Evolutionary conservation across 2,797 vertebrate species (phyloP), one percentile per base, ranked within the genome.

Genomic region (Callimico goeldii): DNA sequence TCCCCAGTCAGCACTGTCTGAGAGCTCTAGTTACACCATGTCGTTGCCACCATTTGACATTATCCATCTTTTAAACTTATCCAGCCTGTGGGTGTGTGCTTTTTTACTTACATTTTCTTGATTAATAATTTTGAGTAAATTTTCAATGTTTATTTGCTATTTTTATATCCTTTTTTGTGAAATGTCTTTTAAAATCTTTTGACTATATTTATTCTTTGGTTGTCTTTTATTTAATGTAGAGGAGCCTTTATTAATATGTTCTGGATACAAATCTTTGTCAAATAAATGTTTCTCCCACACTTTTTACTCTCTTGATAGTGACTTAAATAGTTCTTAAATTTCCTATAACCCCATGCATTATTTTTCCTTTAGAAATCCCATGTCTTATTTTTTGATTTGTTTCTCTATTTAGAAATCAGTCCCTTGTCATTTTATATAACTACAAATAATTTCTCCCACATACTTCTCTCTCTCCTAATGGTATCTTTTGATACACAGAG

Each of bases 141-240:
- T 95, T 88, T 26, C 61, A 64, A 6, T 50, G 15, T 33, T 30
- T 57, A 19, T 43, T 67, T 48, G 19, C 39, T 88, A 84, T 76
- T 81, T 89, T 80, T 48, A 81, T 67, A 85, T 57, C 72, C 30
- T 90, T 33, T 89, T 92, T 92, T 48, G 52, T 52, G 55, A 95
- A 80, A 92, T 86, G 39, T 64, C 50, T 88, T 84, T 73, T 41
- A 85, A 39, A 57, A 17, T 80, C 5, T 88, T 94, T 84, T 84
- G n/a, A 50, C 30, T 76, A 43, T 92, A 86, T 73, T 86, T 94
- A 64, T 48, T 55, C 1, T 94, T 88, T 94, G 14, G 17, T 61
- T 61, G 43, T 81, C 83, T 88, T 88, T 93, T 87, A 76, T 61
- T 24, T 84, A 58, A 88, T 22, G n/a, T 94, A 43, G 43, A 43